Percentiles rank a stretch among this genome's conserved stretches.
phyloP scores from a whole-genome alignment of 2,113 vertebrate species.

The Hemiscyllium ocellatum region DNA sequence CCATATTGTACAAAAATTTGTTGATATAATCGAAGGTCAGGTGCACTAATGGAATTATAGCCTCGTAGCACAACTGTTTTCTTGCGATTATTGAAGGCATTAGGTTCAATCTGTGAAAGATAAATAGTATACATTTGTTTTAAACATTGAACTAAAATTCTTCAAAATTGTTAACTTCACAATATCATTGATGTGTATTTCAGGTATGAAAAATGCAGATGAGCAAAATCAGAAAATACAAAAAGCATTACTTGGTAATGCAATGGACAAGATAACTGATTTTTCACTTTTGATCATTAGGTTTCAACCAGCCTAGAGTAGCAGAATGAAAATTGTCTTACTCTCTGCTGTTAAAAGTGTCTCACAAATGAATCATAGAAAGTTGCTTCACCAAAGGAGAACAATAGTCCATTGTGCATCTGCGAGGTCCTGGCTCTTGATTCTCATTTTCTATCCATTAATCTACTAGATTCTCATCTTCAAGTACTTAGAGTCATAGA shows the following conservation, averaged over 20 bases:
- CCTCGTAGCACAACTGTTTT: conserved; percentile 61
- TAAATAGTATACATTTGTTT: neutral
- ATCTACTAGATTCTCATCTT: too few species aligned
- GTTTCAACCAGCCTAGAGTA: neutral
- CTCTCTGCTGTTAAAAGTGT: too few species aligned
- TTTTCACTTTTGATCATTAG: neutral
- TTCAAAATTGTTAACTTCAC: neutral
- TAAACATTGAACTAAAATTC: neutral
- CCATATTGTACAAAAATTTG: conserved; percentile 61
- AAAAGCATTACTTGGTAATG: neutral
- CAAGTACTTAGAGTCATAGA: too few species aligned
- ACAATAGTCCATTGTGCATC: too few species aligned
- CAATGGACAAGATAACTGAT: neutral
- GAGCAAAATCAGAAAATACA: neutral
- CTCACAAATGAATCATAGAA: too few species aligned
- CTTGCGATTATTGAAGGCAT: conserved; percentile 43
- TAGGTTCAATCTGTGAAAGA: conserved; percentile 51
- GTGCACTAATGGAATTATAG: conserved; percentile 48
- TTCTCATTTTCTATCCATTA: too few species aligned
- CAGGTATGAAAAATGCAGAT: neutral
- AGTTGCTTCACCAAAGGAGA: too few species aligned
- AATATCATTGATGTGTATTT: neutral
- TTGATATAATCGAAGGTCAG: conserved; percentile 62
- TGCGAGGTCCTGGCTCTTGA: too few species aligned
- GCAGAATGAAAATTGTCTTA: too few species aligned